Conservation (phyloP, 2,113 vertebrate genomes). For the Ascaphus truei region DNA sequence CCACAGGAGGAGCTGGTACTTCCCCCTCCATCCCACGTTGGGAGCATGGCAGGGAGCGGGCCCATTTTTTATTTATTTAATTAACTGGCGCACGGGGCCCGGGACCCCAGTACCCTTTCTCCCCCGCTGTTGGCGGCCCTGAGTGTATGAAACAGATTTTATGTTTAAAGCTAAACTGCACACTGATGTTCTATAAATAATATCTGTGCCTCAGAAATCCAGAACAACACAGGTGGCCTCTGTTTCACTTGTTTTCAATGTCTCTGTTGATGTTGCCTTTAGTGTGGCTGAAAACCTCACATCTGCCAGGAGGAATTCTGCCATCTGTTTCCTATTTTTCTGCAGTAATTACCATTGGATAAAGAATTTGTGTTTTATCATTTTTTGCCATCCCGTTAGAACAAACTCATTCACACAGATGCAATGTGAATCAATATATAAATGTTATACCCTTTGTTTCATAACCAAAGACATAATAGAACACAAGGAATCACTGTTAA, state of each 20-base stretch:
- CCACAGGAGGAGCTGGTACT: no score
- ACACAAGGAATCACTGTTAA: no score
- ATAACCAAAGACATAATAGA: no score
- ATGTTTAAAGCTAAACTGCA: neutral
- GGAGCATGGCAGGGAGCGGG: no score
- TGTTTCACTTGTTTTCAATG: neutral
- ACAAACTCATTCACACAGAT: neutral
- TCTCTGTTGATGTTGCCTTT: constrained; percentile 1
- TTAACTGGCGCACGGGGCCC: no score
- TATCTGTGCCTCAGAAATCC: neutral
- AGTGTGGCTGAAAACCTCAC: constrained; percentile 4
- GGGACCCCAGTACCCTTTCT: no score
- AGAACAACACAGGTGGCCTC: constrained; percentile 1
- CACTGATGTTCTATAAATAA: constrained; percentile 15
- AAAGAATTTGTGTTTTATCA: neutral
- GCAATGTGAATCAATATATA: no score
- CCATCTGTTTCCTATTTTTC: neutral
- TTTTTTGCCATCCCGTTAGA: neutral
- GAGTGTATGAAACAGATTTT: neutral
- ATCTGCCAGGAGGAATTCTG: constrained; percentile 11
- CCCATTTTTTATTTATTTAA: no score
- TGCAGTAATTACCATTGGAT: neutral
- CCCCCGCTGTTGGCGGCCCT: neutral
- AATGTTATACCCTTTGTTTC: no score
- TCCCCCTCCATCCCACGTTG: no score